Percentiles rank a stretch among this genome's conserved stretches.
Evolutionary conservation across 1,140 invertebrate species (phyloP).

Genomic region (Battus philenor): DNA sequence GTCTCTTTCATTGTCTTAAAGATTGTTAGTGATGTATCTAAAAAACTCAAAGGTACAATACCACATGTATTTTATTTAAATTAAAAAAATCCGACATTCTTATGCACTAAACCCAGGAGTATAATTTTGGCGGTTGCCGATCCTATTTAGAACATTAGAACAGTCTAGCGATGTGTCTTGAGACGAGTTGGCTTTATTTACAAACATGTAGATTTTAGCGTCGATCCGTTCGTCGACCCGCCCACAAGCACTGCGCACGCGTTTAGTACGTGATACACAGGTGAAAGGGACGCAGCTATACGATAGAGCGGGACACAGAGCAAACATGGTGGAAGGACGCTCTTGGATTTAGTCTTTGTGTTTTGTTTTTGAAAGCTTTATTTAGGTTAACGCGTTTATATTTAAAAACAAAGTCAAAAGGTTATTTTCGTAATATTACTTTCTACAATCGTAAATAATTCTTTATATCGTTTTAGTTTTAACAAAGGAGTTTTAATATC

Average conservation of each 20-base stretch:
- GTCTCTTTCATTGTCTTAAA: too few species aligned
- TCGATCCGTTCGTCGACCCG: not conserved
- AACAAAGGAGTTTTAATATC: too few species aligned
- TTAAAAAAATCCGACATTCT: too few species aligned
- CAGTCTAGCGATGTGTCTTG: slow-evolving; percentile 4
- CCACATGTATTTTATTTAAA: too few species aligned
- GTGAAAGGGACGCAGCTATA: slow-evolving; percentile 27
- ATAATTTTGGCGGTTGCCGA: slow-evolving; percentile 2
- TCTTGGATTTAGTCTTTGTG: slow-evolving; percentile 22
- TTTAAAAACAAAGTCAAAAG: too few species aligned
- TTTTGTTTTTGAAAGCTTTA: slow-evolving; percentile 20
- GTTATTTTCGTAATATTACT: too few species aligned
- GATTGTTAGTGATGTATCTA: too few species aligned
- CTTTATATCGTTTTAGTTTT: too few species aligned
- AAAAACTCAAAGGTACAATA: too few species aligned
- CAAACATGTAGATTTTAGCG: slow-evolving; percentile 5
- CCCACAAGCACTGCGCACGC: slow-evolving; percentile 27
- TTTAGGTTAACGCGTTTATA: slow-evolving; percentile 7
- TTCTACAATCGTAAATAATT: too few species aligned
- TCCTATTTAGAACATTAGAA: slow-evolving; percentile 4
- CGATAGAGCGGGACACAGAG: slow-evolving; percentile 35
- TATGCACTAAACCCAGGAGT: too few species aligned
- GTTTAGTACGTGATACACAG: slow-evolving; percentile 32
- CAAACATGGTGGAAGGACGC: slow-evolving; percentile 38
- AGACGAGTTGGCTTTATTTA: slow-evolving; percentile 22